Evolutionary conservation across 2,888 invertebrate genomes (phyloP).

Genomic region (Trimorus sp.): DNA sequence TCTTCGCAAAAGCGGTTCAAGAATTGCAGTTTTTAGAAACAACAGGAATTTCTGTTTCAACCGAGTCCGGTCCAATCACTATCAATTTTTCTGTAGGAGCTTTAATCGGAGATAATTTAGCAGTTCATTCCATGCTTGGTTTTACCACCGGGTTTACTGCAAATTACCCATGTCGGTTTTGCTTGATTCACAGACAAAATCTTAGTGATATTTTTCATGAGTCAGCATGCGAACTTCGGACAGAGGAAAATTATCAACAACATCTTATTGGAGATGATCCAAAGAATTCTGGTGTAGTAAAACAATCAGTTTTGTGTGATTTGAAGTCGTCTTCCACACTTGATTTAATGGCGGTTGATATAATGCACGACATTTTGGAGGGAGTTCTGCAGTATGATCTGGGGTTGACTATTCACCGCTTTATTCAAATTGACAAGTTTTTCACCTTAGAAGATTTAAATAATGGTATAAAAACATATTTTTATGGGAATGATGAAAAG

Average conservation of each 20-base stretch:
- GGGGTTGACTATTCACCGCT: conserved; percentile 31
- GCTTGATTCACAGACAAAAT: conserved; percentile 15
- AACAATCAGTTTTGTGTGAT: conserved; percentile 41
- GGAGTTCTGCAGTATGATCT: conserved; percentile 38
- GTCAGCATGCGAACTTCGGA: conserved; percentile 35
- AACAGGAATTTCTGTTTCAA: conserved; percentile 18
- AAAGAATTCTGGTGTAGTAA: conserved; percentile 23
- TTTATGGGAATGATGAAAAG: conserved; percentile 21
- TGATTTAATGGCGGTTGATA: conserved; percentile 36
- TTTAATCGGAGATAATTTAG: conserved; percentile 44
- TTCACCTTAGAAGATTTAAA: conserved; percentile 26
- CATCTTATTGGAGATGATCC: conserved; percentile 35
- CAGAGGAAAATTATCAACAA: conserved; percentile 29
- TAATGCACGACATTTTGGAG: conserved; percentile 42
- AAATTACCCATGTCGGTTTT: conserved; percentile 31
- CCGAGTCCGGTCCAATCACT: not conserved
- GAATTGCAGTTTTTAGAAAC: conserved; percentile 27
- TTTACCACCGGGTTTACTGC: conserved; percentile 39
- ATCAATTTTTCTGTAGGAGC: conserved; percentile 33
- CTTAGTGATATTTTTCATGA: conserved; percentile 29
- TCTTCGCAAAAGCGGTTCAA: conserved; percentile 29
- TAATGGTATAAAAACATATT: conserved; percentile 16
- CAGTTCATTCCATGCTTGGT: conserved; percentile 35
- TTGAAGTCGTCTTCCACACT: conserved; percentile 31
- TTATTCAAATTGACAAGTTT: conserved; percentile 16